These are phyloP conservation scores for Perca fluviatilis DNA, from an alignment of 2,113 vertebrate genomes.

Conservation along the genomic window DNA sequence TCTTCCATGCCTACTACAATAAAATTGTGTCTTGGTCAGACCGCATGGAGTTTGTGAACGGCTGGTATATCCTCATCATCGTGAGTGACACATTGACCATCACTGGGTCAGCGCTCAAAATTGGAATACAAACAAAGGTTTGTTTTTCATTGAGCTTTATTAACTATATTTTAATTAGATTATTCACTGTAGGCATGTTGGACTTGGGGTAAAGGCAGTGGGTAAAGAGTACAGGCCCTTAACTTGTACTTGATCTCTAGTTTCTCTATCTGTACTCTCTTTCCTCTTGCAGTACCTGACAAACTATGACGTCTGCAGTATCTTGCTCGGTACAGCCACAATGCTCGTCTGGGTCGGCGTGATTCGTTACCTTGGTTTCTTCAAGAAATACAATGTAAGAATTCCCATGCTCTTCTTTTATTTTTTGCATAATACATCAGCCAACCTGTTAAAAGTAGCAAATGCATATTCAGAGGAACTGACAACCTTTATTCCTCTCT, in stretches of 20 bases:
- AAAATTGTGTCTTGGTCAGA: conserved; percentile 89
- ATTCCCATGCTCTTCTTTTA: neutral
- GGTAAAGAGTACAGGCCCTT: neutral
- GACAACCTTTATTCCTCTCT: conserved; percentile 44
- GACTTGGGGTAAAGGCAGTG: neutral
- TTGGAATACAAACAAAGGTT: conserved; percentile 96
- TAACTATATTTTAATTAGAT: neutral
- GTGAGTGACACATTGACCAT: conserved; percentile 91
- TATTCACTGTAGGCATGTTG: neutral
- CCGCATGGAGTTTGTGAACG: conserved; percentile 94
- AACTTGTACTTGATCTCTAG: neutral
- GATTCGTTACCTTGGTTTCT: conserved; percentile 95
- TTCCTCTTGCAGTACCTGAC: conserved; percentile 87
- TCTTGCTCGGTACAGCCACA: conserved; percentile 93
- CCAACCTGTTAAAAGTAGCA: neutral
- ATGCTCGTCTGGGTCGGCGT: conserved; percentile 95
- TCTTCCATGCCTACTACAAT: conserved; percentile 86
- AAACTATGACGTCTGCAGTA: conserved; percentile 94
- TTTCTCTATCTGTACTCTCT: neutral
- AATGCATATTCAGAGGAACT: neutral
- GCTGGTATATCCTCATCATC: conserved; percentile 95
- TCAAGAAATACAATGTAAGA: conserved; percentile 97
- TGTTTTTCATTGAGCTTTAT: neutral
- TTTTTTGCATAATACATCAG: neutral
- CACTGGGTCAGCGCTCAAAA: conserved; percentile 91